Evolutionary conservation across 2,113 vertebrate species (phyloP).

Genomic region (Malurus melanocephalus): DNA sequence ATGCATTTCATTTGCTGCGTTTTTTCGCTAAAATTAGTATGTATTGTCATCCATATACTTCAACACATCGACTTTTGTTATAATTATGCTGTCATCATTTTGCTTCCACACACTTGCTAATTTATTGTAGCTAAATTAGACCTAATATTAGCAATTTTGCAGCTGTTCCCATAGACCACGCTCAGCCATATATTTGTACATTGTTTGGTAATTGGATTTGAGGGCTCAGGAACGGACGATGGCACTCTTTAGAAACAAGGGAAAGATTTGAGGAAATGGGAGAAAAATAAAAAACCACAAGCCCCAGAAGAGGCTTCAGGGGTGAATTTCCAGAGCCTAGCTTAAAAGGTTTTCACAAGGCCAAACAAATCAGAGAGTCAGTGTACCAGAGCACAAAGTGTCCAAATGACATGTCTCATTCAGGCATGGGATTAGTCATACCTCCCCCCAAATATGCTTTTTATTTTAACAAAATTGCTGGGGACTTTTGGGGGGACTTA

Average conservation of each 20-base stretch:
- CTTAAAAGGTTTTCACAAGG: neutral
- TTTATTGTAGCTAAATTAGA: slow-evolving; percentile 85
- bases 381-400: neutral
- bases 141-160: slow-evolving; percentile 86
- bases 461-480: neutral
- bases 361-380: neutral
- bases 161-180: slow-evolving; percentile 78
- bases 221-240: slow-evolving; percentile 41
- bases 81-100: slow-evolving; percentile 83
- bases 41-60: slow-evolving; percentile 81
- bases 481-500: neutral
- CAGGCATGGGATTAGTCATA: neutral
- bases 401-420: neutral
- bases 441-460: neutral
- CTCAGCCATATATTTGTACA: slow-evolving; percentile 68
- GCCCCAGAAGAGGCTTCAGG: neutral
- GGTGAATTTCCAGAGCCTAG: slow-evolving; percentile 9
- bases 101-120: slow-evolving; percentile 81
- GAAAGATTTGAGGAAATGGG: slow-evolving; percentile 37
- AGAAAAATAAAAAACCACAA: slow-evolving; percentile 18
- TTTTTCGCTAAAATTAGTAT: slow-evolving; percentile 79
- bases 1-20: slow-evolving; percentile 71
- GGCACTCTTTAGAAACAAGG: slow-evolving; percentile 42
- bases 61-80: slow-evolving; percentile 81
- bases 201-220: slow-evolving; percentile 78